Evolutionary conservation across 2,797 vertebrate genomes (phyloP).

Genomic region (Uromys caudimaculatus): DNA sequence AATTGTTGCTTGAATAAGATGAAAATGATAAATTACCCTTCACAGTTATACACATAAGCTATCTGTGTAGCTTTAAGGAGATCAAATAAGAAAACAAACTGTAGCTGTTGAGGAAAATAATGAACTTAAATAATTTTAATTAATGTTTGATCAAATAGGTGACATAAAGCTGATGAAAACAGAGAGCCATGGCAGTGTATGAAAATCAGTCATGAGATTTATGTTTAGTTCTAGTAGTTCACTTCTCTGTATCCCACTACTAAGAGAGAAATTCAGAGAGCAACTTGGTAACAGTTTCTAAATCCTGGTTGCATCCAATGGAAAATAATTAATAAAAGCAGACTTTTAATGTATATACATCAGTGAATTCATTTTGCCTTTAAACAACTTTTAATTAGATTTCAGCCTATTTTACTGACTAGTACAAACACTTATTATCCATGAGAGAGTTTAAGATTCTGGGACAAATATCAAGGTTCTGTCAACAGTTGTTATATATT

Average conservation of each 20-base stretch:
- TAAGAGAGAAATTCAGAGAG: slow-evolving; percentile 32
- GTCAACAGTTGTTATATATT: neutral
- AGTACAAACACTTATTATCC: neutral
- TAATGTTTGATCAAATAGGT: neutral
- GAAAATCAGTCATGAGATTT: neutral
- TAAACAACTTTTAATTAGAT: neutral
- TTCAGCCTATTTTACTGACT: neutral
- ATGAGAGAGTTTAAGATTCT: neutral
- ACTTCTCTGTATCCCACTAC: neutral
- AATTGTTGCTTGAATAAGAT: neutral
- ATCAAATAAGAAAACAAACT: neutral
- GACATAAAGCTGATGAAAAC: neutral
- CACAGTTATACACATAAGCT: neutral
- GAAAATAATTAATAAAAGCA: slow-evolving; percentile 38
- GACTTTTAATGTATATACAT: neutral
- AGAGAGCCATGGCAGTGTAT: neutral
- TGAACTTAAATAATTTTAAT: neutral
- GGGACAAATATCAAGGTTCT: neutral
- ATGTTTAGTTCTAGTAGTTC: neutral
- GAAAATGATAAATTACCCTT: neutral
- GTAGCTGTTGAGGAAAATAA: neutral
- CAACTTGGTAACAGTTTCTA: neutral
- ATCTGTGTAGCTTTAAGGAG: neutral
- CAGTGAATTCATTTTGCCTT: neutral
- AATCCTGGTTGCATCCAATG: neutral